phyloP scores from a whole-genome alignment of 2,113 vertebrate species.

The Promerops cafer region DNA sequence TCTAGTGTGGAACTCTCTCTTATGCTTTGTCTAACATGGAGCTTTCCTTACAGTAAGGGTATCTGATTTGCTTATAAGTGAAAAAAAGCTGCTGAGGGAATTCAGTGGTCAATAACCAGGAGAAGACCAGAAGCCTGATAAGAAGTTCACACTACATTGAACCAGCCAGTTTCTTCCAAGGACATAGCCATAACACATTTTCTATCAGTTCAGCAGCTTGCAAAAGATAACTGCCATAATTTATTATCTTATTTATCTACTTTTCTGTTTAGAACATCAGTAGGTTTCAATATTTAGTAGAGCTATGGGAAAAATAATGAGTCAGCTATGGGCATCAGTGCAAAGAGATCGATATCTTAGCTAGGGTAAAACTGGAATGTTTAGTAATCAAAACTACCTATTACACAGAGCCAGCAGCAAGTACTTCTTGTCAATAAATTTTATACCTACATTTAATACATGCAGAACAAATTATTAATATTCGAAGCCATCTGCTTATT shows the following conservation, averaged over 20 bases:
- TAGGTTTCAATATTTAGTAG: not conserved
- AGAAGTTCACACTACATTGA: not conserved
- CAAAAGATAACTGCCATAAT: slow-evolving; percentile 15
- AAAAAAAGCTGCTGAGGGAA: not conserved
- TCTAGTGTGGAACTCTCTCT: not conserved
- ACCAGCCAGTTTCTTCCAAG: slow-evolving; percentile 28
- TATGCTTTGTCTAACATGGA: not conserved
- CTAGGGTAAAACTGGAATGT: not conserved
- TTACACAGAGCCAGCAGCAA: not conserved
- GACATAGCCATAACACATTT: not conserved
- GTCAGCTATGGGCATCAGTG: not conserved
- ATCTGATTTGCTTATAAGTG: not conserved
- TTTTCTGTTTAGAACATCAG: slow-evolving; percentile 37
- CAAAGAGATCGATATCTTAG: not conserved
- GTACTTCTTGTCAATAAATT: not conserved
- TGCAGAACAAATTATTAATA: not conserved
- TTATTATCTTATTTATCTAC: slow-evolving; percentile 40
- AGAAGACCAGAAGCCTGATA: not conserved
- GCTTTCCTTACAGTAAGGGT: not conserved
- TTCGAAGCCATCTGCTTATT: not conserved
- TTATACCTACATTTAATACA: not conserved
- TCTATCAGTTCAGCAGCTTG: not conserved
- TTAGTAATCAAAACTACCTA: not conserved
- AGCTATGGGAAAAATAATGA: slow-evolving; percentile 52
- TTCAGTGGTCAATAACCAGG: not conserved